Conservation (phyloP, 2,888 invertebrate genomes). For the Ichneumoninae sp. region DNA sequence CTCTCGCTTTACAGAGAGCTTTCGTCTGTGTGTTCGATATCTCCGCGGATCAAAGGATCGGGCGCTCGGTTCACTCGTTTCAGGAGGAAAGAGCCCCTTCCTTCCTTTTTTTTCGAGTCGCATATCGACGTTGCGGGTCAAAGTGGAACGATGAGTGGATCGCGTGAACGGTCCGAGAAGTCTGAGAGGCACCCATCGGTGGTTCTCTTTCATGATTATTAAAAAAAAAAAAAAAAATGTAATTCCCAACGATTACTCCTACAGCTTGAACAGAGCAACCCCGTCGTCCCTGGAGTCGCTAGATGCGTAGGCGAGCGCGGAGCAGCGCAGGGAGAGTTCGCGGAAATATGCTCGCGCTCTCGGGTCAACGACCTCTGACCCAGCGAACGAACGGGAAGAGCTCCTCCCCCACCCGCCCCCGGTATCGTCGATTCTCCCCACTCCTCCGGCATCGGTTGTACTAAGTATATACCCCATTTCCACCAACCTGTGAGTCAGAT, state of each 20-base stretch:
- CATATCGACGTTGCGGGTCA: slow-evolving; percentile 41
- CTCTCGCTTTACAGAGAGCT: neutral
- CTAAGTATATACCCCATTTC: slow-evolving; percentile 76
- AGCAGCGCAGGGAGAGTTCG: slow-evolving; percentile 64
- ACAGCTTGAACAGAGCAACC: slow-evolving; percentile 9
- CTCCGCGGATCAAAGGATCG: slow-evolving; percentile 34
- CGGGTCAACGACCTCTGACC: slow-evolving; percentile 83
- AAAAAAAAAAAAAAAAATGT: slow-evolving; percentile 59
- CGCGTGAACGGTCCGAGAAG: slow-evolving; percentile 1
- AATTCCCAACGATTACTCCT: slow-evolving; percentile 45
- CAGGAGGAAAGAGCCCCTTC: slow-evolving; percentile 6
- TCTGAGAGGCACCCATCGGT: neutral
- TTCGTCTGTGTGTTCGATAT: slow-evolving; percentile 32
- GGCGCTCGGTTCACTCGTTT: slow-evolving; percentile 41
- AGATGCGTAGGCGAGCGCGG: slow-evolving; percentile 20
- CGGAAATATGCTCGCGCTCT: slow-evolving; percentile 64
- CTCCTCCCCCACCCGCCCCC: slow-evolving; percentile 46
- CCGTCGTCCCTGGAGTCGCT: neutral
- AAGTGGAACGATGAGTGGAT: slow-evolving; percentile 25
- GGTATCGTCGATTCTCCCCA: slow-evolving; percentile 69
- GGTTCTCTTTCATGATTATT: slow-evolving; percentile 70
- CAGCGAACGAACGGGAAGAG: slow-evolving; percentile 72
- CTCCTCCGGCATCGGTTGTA: slow-evolving; percentile 46
- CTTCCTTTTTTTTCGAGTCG: neutral
- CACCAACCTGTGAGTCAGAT: slow-evolving; percentile 70